Evolutionary conservation across 2,888 invertebrate species (phyloP).

Genomic region (Coleophora deauratella): DNA sequence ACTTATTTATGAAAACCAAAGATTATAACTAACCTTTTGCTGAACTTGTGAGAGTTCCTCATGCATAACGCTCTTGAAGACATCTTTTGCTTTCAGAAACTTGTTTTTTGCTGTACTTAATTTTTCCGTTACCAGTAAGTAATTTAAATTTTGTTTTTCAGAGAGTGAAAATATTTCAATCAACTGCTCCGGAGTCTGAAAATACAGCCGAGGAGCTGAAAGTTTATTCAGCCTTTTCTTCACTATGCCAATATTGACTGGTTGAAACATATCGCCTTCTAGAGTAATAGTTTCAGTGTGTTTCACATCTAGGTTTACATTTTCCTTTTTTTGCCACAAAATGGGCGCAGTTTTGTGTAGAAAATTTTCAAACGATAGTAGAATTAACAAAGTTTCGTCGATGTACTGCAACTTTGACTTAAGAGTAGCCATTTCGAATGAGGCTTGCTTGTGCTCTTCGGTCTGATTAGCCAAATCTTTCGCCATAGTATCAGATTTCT

Average conservation of each 20-base stretch:
- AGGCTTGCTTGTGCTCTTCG: slow-evolving; percentile 53
- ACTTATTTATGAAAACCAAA: too few relatives aligned
- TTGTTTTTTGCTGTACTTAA: slow-evolving; percentile 50
- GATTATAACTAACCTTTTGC: too few relatives aligned
- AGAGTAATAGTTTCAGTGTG: slow-evolving; percentile 41
- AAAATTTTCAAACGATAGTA: slow-evolving; percentile 59
- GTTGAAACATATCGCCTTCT: slow-evolving; percentile 44
- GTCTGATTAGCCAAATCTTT: slow-evolving; percentile 50
- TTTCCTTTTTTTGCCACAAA: slow-evolving; percentile 52
- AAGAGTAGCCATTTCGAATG: slow-evolving; percentile 52
- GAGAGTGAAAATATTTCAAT: slow-evolving; percentile 43
- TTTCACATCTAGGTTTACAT: slow-evolving; percentile 34
- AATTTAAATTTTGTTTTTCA: slow-evolving; percentile 63
- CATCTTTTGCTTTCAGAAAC: slow-evolving; percentile 43
- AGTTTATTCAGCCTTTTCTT: slow-evolving; percentile 34
- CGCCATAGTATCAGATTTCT: slow-evolving; percentile 52
- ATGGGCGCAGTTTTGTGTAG: slow-evolving; percentile 55
- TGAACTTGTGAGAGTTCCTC: slow-evolving; percentile 47
- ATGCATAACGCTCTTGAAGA: slow-evolving; percentile 36
- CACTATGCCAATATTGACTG: slow-evolving; percentile 35
- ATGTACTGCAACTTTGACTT: slow-evolving; percentile 62
- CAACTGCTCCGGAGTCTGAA: slow-evolving; percentile 50
- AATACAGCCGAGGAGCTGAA: slow-evolving; percentile 49
- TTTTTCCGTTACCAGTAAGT: slow-evolving; percentile 57
- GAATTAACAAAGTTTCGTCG: slow-evolving; percentile 53